Conservation (phyloP, 2,888 invertebrate species). For the Beris chalybata region DNA sequence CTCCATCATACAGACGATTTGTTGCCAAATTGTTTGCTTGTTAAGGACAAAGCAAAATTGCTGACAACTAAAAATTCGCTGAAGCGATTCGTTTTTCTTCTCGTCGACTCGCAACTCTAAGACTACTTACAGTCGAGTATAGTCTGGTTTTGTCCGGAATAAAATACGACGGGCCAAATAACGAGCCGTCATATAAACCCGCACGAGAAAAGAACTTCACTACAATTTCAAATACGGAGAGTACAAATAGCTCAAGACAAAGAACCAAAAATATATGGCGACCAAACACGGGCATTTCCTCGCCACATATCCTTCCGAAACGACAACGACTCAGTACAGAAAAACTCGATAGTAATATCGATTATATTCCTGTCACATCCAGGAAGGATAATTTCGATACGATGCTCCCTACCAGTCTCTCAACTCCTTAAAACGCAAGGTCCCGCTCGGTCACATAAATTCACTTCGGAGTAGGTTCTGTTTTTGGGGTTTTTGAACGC, state of each 20-base stretch:
- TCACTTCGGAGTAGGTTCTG: neutral
- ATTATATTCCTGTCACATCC: conserved; percentile 35
- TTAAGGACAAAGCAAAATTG: conserved; percentile 37
- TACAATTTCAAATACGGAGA: no score
- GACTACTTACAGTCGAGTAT: neutral
- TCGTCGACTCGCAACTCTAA: neutral
- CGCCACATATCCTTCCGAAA: no score
- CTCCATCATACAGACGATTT: conserved; percentile 37
- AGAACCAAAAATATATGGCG: no score
- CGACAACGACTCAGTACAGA: no score
- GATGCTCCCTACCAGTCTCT: no score
- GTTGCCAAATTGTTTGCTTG: conserved; percentile 39
- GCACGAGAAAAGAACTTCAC: no score
- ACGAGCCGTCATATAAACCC: no score
- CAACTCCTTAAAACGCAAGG: no score
- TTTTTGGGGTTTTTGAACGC: conserved; percentile 14
- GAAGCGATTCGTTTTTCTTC: conserved; percentile 18
- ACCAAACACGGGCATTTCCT: no score
- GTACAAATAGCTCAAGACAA: no score
- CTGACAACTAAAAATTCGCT: conserved; percentile 37
- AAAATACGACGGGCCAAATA: conserved; percentile 3
- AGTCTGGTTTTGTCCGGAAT: neutral
- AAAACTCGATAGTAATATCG: conserved; percentile 16
- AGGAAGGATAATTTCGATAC: conserved; percentile 27
- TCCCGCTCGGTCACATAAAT: no score